Evolutionary conservation across 2,797 vertebrate species (phyloP), one percentile per base, ranked within the genome.

Genomic region (Sebastes oblongus): DNA sequence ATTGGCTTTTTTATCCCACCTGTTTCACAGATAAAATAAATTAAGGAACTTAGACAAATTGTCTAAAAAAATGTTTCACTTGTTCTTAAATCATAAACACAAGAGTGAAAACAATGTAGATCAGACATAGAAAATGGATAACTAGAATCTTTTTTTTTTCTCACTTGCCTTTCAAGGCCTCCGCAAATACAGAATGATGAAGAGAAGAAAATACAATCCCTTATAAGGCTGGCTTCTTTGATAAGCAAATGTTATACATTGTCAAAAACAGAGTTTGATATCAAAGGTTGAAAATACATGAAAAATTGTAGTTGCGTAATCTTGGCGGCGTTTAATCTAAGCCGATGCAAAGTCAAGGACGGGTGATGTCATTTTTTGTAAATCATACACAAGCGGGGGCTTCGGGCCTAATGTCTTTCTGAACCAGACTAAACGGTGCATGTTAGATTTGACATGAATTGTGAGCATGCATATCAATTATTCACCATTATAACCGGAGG

Each of bases 371-470:
- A n/a, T 77, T 34, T 81, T 50, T 52, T 61, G 2, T 78, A 54
- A 73, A 81, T 78, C 56, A 36, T 25, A 24, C 12, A 77, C 42
- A 65, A 62, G 39, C 29, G 9, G 18, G 50, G 20, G 58, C 83
- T 77, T 61, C 42, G 55, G 78, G 87, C 74, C 24, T 61, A n/a
- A 68, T 76, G 8, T 70, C 24, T 69, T 71, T 71, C 46, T 59
- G 42, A 46, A 72, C 61, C 6, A 16, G 50, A 65, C 12, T 59
- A 83, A 92, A 81, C 65, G 46, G 34, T 50, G 76, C 86, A 83
- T 88, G 85, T 79, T 65, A 34, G 59, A 74, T 87, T 75, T 86
- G 82, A 89, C 79, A 90, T 84, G 20, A 77, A 83, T 77, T 84
- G 68, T 77, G 46, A 78, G 79, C 64, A 83, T 62, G 81, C 42